phyloP scores from a whole-genome alignment of 2,888 invertebrate species.

The Halictus quadricinctus region DNA sequence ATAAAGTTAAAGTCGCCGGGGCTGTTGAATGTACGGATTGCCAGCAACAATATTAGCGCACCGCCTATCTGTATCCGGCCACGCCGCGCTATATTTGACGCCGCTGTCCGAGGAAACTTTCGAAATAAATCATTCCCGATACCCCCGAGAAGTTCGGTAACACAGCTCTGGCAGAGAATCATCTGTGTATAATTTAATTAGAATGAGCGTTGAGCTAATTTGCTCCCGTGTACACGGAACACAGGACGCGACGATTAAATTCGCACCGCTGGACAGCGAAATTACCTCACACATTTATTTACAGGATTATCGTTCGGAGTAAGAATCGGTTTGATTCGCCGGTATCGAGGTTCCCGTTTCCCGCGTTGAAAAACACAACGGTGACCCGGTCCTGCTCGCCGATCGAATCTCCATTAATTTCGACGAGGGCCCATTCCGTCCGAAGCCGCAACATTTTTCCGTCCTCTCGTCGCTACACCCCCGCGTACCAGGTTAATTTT shows the following conservation, averaged over 20 bases:
- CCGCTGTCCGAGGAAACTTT: background rate
- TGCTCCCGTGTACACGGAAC: background rate
- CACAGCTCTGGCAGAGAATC: background rate
- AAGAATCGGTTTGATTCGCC: background rate
- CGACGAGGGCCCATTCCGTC: slow-evolving; percentile 41
- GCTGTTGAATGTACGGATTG: slow-evolving; percentile 5
- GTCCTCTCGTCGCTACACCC: slow-evolving; percentile 27
- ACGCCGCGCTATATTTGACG: background rate
- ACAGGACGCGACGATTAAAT: background rate
- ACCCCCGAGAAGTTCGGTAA: background rate
- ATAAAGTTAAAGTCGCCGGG: slow-evolving; percentile 48
- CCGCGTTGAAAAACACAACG: slow-evolving; percentile 36
- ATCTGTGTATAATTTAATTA: slow-evolving; percentile 3
- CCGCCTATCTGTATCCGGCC: slow-evolving; percentile 6
- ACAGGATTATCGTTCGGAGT: background rate
- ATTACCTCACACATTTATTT: no score
- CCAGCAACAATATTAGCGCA: slow-evolving; percentile 9
- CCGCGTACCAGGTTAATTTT: slow-evolving; percentile 50
- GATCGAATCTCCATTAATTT: slow-evolving; percentile 68
- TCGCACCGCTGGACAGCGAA: background rate
- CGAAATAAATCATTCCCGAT: background rate
- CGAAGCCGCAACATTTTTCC: slow-evolving; percentile 64
- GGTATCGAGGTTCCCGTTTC: slow-evolving; percentile 15
- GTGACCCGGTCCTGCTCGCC: slow-evolving; percentile 40
- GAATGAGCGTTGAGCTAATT: slow-evolving; percentile 1